A percentile compares a stretch with the other conserved stretches of the same genome.
phyloP scores from a whole-genome alignment of 1,140 invertebrate species.

The Drosophila varians region DNA sequence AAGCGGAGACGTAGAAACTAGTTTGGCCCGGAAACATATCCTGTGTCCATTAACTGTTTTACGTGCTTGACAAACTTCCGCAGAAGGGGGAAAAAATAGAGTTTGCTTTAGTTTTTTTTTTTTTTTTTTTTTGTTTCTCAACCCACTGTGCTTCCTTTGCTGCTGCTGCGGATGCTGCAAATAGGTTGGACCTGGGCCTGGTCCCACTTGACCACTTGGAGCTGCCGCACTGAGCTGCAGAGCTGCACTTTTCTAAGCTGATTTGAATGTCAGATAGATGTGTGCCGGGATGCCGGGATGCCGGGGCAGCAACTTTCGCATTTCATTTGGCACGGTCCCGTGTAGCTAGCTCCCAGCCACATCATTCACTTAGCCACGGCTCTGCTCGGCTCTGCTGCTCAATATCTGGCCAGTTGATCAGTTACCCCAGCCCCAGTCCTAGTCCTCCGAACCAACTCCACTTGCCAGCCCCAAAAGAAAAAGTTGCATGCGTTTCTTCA shows the following conservation, averaged over 20 bases:
- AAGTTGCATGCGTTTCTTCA: slow-evolving; percentile 62
- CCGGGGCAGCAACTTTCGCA: slow-evolving; percentile 70
- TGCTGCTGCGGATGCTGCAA: slow-evolving; percentile 59
- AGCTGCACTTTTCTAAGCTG: slow-evolving; percentile 71
- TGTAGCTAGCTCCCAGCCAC: slow-evolving; percentile 1
- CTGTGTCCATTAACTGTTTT: slow-evolving; percentile 81
- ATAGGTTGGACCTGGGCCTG: slow-evolving; percentile 55
- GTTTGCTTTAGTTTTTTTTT: slow-evolving; percentile 49
- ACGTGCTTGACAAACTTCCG: slow-evolving; percentile 75
- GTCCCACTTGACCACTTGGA: slow-evolving; percentile 32
- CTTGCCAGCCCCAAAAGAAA: slow-evolving; percentile 58
- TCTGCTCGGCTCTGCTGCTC: too few relatives aligned
- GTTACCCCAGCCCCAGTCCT: slow-evolving; percentile 21
- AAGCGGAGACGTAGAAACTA: slow-evolving; percentile 36
- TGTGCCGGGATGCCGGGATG: slow-evolving; percentile 2
- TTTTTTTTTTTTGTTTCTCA: slow-evolving; percentile 48
- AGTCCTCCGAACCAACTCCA: slow-evolving; percentile 2
- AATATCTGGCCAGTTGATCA: slow-evolving; percentile 73
- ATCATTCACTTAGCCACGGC: slow-evolving; percentile 1
- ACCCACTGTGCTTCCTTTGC: slow-evolving; percentile 42
- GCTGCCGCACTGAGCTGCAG: not conserved
- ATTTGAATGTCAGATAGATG: slow-evolving; percentile 78
- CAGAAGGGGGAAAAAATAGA: slow-evolving; percentile 19
- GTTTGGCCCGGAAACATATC: slow-evolving; percentile 76
- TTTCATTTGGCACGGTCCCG: slow-evolving; percentile 58